phyloP scores from a whole-genome alignment of 2,113 vertebrate genomes.

The Dipodomys merriami region DNA sequence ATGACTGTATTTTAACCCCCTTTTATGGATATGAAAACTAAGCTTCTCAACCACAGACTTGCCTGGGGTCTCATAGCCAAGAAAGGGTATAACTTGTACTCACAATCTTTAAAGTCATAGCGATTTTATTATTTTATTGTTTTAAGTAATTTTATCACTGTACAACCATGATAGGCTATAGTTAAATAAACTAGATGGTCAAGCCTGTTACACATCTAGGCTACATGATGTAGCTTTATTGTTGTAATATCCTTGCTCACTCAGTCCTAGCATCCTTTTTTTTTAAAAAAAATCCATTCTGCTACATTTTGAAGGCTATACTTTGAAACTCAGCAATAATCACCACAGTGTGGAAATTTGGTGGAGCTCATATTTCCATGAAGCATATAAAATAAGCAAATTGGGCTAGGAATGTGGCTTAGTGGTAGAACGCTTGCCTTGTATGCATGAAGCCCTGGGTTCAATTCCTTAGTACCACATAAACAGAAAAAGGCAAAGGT shows the following conservation, averaged over 20 bases:
- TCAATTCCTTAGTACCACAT: too few species aligned
- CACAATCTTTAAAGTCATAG: neutral
- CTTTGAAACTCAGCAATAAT: neutral
- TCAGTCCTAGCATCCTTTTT: neutral
- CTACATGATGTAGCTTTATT: neutral
- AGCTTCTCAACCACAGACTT: slow-evolving; percentile 40
- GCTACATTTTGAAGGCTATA: neutral
- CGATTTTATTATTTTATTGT: too few species aligned
- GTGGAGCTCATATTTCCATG: neutral
- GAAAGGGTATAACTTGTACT: neutral
- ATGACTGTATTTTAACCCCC: neutral
- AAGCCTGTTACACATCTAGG: neutral
- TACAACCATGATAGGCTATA: neutral
- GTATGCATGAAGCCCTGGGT: too few species aligned
- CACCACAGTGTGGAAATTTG: neutral
- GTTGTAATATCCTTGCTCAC: neutral
- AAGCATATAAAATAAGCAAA: slow-evolving; percentile 34
- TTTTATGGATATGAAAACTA: slow-evolving; percentile 31
- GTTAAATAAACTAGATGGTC: neutral
- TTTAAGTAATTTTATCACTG: neutral
- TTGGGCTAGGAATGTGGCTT: neutral
- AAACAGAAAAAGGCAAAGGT: too few species aligned
- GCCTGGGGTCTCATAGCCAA: neutral
- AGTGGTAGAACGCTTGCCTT: too few species aligned
- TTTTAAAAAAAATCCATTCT: neutral